Evolutionary conservation across 2,797 vertebrate species (phyloP), one percentile per base, ranked within the genome.

Genomic region (Poeciliopsis infans): DNA sequence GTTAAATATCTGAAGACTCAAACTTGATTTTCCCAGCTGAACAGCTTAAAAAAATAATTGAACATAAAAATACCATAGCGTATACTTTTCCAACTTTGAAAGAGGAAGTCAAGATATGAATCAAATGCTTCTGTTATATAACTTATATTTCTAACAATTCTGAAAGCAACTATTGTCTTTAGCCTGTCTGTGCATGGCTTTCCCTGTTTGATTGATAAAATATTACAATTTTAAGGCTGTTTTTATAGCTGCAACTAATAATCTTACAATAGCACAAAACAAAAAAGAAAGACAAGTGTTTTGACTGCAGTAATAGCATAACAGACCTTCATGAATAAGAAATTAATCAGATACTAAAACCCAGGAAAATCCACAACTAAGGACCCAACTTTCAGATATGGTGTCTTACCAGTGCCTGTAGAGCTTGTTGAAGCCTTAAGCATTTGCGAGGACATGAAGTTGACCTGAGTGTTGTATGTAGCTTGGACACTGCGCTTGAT

Each of bases 401-500:
- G 5, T 8, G 57, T 70, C 88, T 85, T 76, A 97, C 97, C 96
- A 0, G 97, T 97, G 81, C 97, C 97, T 0, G 97, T 96, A 76
- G 97, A 95, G 11, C 92, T 97, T 85, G 96, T 96, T 2, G 96
- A 97, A 88, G 96, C 97, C 85, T 97, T 97, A 79, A 99, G 88
- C 97, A 98, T 98, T 94, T 99, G 97, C 0, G 98, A 97, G 75
- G 97, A 97, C 97, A 99, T 98, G 91, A 99, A 99, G 92, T 98
- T 99, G 91, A 98, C 98, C 91, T 99, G 97, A 0, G 97, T 99
- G 93, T 99, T 99, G 93, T 99, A 99, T 0, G 98, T 99, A 73
- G 97, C 98, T 92, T 99, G 98, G 15, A 99, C 97, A 0, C 97
- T 99, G 51, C 97, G 97, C 76, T 97, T 97, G 80, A 99, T 97